These are phyloP conservation scores for Bubalus kerabau DNA, from an alignment of 2,113 vertebrate genomes.

Conservation along the genomic window DNA sequence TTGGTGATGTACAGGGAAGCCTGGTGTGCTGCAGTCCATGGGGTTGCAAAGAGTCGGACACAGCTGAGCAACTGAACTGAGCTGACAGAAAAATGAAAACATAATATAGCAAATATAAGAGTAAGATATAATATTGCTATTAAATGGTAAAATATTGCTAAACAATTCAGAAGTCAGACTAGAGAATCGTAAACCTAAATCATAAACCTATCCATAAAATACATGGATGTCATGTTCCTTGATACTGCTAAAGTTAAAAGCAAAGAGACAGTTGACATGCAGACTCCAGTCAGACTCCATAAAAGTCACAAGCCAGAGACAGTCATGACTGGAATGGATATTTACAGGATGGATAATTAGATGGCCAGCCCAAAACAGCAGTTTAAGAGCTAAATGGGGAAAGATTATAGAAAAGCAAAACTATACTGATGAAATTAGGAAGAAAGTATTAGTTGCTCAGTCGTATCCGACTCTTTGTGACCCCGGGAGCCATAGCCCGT, in stretches of 20 bases:
- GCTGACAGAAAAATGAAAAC: neutral
- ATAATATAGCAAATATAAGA: neutral
- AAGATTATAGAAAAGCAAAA: neutral
- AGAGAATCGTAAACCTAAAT: neutral
- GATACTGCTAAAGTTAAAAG: neutral
- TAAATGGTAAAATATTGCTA: neutral
- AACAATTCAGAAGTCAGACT: neutral
- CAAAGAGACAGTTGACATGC: neutral
- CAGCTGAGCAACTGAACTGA: neutral
- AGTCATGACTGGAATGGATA: neutral
- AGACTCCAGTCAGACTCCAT: neutral
- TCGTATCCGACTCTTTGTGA: neutral
- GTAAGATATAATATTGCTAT: neutral
- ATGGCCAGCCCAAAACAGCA: neutral
- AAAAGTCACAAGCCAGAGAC: neutral
- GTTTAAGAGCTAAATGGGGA: neutral
- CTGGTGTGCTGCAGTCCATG: neutral
- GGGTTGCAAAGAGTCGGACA: neutral
- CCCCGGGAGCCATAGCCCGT: rapidly evolving
- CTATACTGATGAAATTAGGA: neutral
- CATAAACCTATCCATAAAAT: neutral
- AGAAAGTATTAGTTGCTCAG: neutral
- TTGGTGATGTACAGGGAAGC: neutral
- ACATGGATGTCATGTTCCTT: neutral
- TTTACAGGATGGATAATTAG: neutral